Conservation (phyloP, 2,888 invertebrate genomes). For the Andrena praecox region DNA sequence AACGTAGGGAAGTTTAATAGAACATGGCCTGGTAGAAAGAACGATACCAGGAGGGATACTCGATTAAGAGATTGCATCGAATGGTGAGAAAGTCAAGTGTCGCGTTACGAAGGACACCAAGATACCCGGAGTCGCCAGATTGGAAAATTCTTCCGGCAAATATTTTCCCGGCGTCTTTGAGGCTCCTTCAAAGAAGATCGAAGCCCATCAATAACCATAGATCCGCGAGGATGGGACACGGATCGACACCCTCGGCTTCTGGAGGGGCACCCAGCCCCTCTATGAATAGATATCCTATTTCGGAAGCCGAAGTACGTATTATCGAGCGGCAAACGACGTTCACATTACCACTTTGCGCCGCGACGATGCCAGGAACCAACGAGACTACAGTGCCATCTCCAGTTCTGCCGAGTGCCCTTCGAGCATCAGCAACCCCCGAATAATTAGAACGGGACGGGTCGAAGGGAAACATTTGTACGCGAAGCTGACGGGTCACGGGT, state of each 20-base stretch:
- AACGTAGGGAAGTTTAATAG: too few species aligned
- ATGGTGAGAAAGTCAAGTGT: constrained; percentile 2
- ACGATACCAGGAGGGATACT: not conserved
- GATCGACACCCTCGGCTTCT: constrained; percentile 43
- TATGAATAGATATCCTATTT: constrained; percentile 75
- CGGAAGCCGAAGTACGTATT: constrained; percentile 58
- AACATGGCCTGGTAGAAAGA: too few species aligned
- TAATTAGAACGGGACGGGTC: constrained; percentile 66
- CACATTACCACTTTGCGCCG: constrained; percentile 13
- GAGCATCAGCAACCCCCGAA: constrained; percentile 65
- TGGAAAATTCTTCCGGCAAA: constrained; percentile 51
- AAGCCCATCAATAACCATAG: constrained; percentile 54
- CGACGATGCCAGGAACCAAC: constrained; percentile 30
- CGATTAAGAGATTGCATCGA: constrained; percentile 10
- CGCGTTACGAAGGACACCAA: not conserved
- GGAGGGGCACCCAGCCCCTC: constrained; percentile 46
- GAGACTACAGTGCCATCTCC: constrained; percentile 1
- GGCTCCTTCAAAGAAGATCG: constrained; percentile 39
- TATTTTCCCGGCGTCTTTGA: constrained; percentile 49
- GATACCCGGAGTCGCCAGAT: constrained; percentile 25
- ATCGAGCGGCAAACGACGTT: constrained; percentile 46
- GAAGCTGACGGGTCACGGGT: constrained; percentile 52
- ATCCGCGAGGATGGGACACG: constrained; percentile 40
- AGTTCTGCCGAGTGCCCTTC: constrained; percentile 66
- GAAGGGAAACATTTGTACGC: constrained; percentile 61